Conservation (phyloP, 2,113 vertebrate species). For the Solea senegalensis region DNA sequence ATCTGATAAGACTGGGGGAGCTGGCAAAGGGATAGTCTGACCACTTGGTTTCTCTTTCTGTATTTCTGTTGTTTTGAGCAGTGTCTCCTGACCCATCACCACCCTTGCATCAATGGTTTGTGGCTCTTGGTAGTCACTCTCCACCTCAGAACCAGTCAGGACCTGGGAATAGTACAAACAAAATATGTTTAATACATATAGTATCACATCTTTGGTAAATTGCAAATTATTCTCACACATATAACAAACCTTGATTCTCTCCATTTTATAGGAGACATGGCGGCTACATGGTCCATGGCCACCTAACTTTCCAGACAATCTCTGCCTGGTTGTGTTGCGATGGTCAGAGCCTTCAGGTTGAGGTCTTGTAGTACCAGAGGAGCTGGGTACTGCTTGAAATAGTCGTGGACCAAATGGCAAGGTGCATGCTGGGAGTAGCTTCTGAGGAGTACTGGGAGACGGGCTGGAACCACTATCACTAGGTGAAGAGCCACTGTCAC, state of each 20-base stretch:
- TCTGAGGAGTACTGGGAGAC: constrained; percentile 80
- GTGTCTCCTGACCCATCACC: constrained; percentile 92
- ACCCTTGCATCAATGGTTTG: constrained; percentile 85
- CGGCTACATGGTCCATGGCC: constrained; percentile 75
- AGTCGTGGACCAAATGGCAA: constrained; percentile 77
- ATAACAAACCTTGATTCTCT: constrained; percentile 81
- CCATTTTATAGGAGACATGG: constrained; percentile 78
- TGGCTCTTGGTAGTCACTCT: constrained; percentile 81
- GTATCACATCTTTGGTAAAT: neutral
- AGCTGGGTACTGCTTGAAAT: constrained; percentile 64
- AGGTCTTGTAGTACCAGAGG: constrained; percentile 79
- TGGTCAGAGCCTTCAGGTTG: constrained; percentile 87
- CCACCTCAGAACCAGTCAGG: constrained; percentile 83
- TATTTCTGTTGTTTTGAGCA: constrained; percentile 75
- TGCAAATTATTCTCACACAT: constrained; percentile 14
- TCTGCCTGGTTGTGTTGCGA: constrained; percentile 66
- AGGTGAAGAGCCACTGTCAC: constrained; percentile 75
- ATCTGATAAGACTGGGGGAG: constrained; percentile 48
- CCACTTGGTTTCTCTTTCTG: constrained; percentile 53
- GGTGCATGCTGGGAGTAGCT: constrained; percentile 75
- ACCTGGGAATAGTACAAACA: constrained; percentile 56
- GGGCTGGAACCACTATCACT: constrained; percentile 82
- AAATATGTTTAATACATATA: constrained; percentile 15
- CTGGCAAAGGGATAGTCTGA: constrained; percentile 54
- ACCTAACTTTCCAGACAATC: constrained; percentile 71